A percentile compares a stretch with the other conserved stretches of the same genome.
These are phyloP conservation scores for Diphyllodes magnificus DNA, from an alignment of 2,113 vertebrate species.

Conservation along the genomic window DNA sequence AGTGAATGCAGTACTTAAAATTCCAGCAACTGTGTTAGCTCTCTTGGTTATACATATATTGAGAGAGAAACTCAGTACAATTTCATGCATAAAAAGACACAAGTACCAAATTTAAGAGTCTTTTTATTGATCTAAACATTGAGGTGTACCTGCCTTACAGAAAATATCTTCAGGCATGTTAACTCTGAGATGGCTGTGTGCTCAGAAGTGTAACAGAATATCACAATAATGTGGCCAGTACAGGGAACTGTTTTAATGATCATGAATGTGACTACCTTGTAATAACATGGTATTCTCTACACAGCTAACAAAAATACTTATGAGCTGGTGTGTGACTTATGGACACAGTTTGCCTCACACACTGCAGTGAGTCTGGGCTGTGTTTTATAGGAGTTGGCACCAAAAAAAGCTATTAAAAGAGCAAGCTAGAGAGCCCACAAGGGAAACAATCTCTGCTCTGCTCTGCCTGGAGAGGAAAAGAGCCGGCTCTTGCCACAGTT, in stretches of 20 bases:
- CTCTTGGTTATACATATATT: neutral
- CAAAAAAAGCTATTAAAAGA: neutral
- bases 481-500: fast-evolving
- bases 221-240: neutral
- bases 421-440: neutral
- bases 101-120: neutral
- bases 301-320: neutral
- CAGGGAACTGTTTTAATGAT: neutral
- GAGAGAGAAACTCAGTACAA: neutral
- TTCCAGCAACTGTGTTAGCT: neutral
- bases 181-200: neutral
- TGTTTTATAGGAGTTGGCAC: neutral
- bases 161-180: neutral
- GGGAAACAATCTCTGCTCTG: neutral
- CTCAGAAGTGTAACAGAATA: neutral
- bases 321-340: neutral
- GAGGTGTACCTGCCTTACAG: neutral
- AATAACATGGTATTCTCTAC: neutral
- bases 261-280: neutral
- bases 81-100: constrained; percentile 47
- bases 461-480: neutral
- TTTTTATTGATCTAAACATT: constrained; percentile 31
- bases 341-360: neutral
- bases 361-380: neutral
- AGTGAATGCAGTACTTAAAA: neutral